Base-by-base conservation (phyloP, 2,113 vertebrate species). In the Clupea harengus region DNA sequence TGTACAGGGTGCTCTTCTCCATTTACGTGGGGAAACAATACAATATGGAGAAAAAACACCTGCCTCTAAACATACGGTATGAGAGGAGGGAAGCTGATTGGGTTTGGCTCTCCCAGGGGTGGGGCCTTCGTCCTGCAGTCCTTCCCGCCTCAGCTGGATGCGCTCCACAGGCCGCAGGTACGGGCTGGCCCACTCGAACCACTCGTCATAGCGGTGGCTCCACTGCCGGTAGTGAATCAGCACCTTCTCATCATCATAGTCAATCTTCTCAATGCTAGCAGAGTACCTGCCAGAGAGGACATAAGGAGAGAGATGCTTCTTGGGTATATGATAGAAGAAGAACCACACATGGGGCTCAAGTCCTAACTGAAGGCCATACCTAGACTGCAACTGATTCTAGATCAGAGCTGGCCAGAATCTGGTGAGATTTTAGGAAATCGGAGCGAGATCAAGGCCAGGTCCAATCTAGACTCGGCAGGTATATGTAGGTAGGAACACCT, bases 161-260 rank as follows among this genome's bases (percentile, higher is more conserved):
- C 98, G 96, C 91, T 99, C 97, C 92, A 99, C 91, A 0, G 98
- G 97, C 39, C 98, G 95, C 67, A 99, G 93, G 86, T 96, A 97
- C 46, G 96, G 96, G 32, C 97, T 99, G 91, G 94, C 97, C 97
- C 98, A 99, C 67, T 96, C 97, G 87, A 99, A 99, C 98, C 98
- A 99, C 83, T 99, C 97, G 84, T 99, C 95, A 0, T 99, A 98
- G 67, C 98, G 96, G 46, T 98, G 98, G 92, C 98, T 99, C 98
- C 98, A 99, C 89, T 97, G 97, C 6, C 96, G 96, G 91, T 98
- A 99, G 91, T 99, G 98, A 87, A 99, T 95, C 89, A 98, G 95
- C 7, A 99, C 95, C 88, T 95, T 97, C 88, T 98, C 98, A 88
- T 97, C 97, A 81, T 99, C 97, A 85, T 96, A 97, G 92, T 99